phyloP scores from a whole-genome alignment of 2,888 invertebrate genomes.

The Metacarcinus magister region DNA sequence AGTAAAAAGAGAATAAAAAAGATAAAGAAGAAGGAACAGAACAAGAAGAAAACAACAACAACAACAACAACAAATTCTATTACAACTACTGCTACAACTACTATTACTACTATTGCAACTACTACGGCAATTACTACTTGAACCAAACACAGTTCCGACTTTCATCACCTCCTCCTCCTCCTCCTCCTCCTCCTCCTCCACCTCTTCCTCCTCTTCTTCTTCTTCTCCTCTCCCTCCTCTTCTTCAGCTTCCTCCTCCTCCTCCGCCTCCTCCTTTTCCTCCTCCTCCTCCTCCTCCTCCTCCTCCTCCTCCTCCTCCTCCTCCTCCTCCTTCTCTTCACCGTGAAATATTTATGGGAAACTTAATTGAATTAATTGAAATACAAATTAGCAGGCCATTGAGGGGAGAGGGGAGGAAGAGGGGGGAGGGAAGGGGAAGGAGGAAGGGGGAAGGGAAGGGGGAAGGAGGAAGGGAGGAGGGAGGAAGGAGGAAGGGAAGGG shows the following conservation, averaged over 20 bases:
- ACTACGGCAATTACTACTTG: background rate
- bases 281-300: background rate
- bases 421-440: background rate
- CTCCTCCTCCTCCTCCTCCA: background rate
- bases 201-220: no score
- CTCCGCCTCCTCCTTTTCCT: no score
- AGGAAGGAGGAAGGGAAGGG: background rate
- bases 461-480: no score
- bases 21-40: background rate
- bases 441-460: no score
- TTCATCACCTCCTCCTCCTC: background rate
- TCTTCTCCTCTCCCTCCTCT: no score
- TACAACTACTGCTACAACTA: background rate
- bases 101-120: background rate
- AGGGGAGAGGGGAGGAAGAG: background rate
- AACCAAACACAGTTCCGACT: background rate
- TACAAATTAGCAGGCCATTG: conserved; percentile 43
- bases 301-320: background rate
- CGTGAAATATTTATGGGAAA: conserved; percentile 31
- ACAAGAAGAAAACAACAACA: background rate
- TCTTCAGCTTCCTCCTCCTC: no score
- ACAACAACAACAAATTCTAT: background rate
- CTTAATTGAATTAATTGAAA: conserved; percentile 48
- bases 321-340: background rate
- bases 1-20: background rate